phyloP scores from a whole-genome alignment of 2,888 invertebrate species.

The Chorisops tibialis region DNA sequence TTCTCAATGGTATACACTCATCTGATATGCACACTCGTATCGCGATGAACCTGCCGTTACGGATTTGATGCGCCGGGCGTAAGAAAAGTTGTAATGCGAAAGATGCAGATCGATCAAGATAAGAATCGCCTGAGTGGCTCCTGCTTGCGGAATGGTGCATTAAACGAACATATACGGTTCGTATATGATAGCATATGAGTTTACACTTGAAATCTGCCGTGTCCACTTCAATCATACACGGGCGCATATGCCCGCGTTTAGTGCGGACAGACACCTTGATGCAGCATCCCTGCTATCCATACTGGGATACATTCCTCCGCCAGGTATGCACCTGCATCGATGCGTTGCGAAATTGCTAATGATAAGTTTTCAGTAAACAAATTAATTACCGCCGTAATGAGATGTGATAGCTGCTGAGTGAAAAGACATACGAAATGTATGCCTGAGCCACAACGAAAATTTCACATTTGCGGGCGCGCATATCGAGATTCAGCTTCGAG shows the following conservation, averaged over 20 bases:
- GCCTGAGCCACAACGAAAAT: background rate
- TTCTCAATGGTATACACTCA: slow-evolving; percentile 3
- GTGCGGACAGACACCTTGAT: background rate
- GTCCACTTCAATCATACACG: slow-evolving; percentile 7
- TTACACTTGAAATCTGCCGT: background rate
- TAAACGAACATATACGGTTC: background rate
- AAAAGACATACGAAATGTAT: slow-evolving; percentile 21
- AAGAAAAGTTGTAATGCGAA: background rate
- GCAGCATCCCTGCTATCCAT: background rate
- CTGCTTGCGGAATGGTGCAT: slow-evolving; percentile 13
- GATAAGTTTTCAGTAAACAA: slow-evolving; percentile 34
- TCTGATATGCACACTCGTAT: slow-evolving; percentile 24
- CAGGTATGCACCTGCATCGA: background rate
- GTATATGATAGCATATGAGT: too few relatives aligned
- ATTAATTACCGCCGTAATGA: slow-evolving; percentile 31
- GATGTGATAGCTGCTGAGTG: slow-evolving; percentile 29
- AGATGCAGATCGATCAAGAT: slow-evolving; percentile 7
- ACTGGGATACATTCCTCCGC: background rate
- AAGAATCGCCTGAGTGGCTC: slow-evolving; percentile 12
- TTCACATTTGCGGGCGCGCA: background rate
- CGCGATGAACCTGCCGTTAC: slow-evolving; percentile 20
- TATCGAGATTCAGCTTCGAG: background rate
- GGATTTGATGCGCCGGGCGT: background rate
- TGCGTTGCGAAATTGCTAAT: slow-evolving; percentile 24
- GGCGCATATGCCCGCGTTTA: slow-evolving; percentile 5